These are phyloP conservation scores for Cotesia glomerata DNA, from an alignment of 1,140 invertebrate genomes.

Conservation along the genomic window DNA sequence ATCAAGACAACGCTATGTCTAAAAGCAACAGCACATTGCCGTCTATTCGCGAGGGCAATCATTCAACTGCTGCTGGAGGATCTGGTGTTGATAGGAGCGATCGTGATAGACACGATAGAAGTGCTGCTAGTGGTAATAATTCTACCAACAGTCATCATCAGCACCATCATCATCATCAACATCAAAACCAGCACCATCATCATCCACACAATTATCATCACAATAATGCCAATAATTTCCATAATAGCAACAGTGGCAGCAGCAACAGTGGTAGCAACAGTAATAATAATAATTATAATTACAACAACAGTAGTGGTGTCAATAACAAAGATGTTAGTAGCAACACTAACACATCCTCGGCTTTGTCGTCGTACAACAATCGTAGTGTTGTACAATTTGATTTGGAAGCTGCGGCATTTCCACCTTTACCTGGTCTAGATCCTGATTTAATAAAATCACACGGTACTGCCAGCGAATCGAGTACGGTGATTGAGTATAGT, in stretches of 20 bases:
- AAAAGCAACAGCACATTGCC: slow-evolving; percentile 49
- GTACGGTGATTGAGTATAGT: slow-evolving; percentile 22
- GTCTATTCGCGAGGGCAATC: slow-evolving; percentile 44
- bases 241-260: slow-evolving; percentile 33
- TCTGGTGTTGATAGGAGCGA: no score
- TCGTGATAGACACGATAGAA: no score
- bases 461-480: slow-evolving; percentile 44
- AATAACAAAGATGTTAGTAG: no score
- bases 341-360: no score
- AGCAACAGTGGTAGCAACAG: slow-evolving; percentile 40
- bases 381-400: slow-evolving; percentile 73
- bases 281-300: background rate
- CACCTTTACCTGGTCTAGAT: slow-evolving; percentile 75
- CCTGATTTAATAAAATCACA: slow-evolving; percentile 51
- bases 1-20: slow-evolving; percentile 50
- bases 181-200: background rate
- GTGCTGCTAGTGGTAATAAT: no score
- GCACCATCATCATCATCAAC: slow-evolving; percentile 32
- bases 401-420: slow-evolving; percentile 80
- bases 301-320: no score
- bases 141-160: background rate
- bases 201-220: slow-evolving; percentile 33
- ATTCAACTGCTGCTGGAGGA: slow-evolving; percentile 13
- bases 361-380: slow-evolving; percentile 44
- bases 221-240: no score